Evolutionary conservation across 2,113 vertebrate species (phyloP).

Genomic region (Carettochelys insculpta): DNA sequence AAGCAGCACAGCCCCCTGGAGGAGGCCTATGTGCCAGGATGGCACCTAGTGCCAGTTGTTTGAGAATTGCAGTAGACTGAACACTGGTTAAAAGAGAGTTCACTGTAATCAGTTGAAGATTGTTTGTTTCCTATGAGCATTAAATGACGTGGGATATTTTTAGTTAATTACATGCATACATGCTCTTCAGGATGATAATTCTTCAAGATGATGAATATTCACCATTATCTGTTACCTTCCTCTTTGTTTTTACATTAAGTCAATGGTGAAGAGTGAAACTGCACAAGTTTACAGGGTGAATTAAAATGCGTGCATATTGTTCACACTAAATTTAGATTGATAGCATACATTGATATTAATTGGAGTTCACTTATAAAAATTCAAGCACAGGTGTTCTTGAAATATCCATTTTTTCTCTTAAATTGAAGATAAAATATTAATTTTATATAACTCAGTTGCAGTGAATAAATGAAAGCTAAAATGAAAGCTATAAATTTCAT

Average conservation of each 20-base stretch:
- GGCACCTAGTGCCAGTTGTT: too few relatives aligned
- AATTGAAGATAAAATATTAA: not conserved
- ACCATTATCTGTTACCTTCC: not conserved
- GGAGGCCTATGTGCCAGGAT: too few relatives aligned
- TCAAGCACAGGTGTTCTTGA: not conserved
- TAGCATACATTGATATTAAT: not conserved
- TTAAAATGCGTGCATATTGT: not conserved
- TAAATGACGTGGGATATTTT: not conserved
- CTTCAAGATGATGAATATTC: not conserved
- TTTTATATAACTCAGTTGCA: not conserved
- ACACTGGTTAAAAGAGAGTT: too few relatives aligned
- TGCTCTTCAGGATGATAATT: not conserved
- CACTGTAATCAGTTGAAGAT: too few relatives aligned
- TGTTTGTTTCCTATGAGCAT: not conserved
- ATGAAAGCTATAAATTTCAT: not conserved
- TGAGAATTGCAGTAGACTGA: too few relatives aligned
- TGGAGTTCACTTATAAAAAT: not conserved
- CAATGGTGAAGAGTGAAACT: not conserved
- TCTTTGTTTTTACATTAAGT: not conserved
- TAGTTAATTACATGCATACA: not conserved
- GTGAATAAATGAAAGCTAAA: not conserved
- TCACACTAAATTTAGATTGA: not conserved
- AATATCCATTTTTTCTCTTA: not conserved
- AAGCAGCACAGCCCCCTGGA: too few relatives aligned
- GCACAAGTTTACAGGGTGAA: not conserved